A percentile compares a stretch with the other conserved stretches of the same genome.
phyloP scores from a whole-genome alignment of 1,140 invertebrate genomes.

The Sarcophaga bullata region DNA sequence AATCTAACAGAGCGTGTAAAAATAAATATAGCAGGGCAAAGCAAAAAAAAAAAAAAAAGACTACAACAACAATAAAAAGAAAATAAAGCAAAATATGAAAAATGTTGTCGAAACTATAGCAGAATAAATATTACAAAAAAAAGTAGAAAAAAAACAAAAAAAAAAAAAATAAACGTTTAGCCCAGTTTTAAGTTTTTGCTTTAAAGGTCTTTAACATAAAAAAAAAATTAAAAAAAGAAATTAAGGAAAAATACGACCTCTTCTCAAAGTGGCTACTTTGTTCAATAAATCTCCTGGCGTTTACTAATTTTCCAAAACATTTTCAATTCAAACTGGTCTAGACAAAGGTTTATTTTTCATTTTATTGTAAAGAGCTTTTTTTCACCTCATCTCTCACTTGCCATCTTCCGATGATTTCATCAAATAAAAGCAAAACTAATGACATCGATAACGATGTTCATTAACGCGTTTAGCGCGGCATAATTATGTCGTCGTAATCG shows the following conservation, averaged over 20 bases:
- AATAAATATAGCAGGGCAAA: not conserved
- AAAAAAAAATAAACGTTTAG: not conserved
- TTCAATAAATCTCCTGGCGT: too few relatives aligned
- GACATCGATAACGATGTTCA: too few relatives aligned
- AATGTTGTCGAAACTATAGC: slow-evolving; percentile 8
- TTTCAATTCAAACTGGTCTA: too few relatives aligned
- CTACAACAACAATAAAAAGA: not conserved
- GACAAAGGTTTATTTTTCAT: too few relatives aligned
- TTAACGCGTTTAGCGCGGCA: too few relatives aligned
- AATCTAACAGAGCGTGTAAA: slow-evolving; percentile 12
- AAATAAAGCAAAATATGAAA: not conserved
- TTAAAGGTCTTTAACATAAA: slow-evolving; percentile 7
- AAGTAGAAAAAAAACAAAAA: not conserved
- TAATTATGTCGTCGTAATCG: too few relatives aligned
- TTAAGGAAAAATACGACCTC: not conserved
- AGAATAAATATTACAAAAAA: not conserved
- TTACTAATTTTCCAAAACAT: too few relatives aligned
- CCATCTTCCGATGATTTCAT: too few relatives aligned
- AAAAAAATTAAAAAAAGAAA: not conserved
- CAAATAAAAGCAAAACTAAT: too few relatives aligned
- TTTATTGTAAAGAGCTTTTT: too few relatives aligned
- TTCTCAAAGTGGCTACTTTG: too few relatives aligned
- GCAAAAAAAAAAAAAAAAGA: not conserved
- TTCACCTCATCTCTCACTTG: too few relatives aligned
- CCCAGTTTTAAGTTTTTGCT: not conserved